phyloP scores from a whole-genome alignment of 2,797 vertebrate species.

The Gorsachius magnificus region DNA sequence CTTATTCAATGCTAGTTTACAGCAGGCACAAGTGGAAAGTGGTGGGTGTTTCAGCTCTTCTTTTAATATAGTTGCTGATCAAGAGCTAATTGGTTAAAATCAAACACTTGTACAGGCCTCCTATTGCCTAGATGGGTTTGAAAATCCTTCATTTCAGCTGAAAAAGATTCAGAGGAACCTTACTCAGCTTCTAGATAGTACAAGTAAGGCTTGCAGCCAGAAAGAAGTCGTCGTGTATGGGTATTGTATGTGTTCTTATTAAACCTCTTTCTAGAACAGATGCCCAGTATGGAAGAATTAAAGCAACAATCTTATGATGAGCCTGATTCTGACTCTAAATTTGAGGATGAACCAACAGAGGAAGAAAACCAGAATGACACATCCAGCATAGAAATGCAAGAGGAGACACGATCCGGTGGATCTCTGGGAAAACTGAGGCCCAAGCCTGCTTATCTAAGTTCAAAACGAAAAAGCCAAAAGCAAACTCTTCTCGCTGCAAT shows the following conservation, averaged over 20 bases:
- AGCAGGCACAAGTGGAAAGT: not conserved
- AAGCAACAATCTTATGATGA: not conserved
- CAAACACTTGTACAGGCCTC: not conserved
- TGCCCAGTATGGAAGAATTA: not conserved
- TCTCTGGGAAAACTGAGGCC: not conserved
- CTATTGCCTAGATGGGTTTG: not conserved
- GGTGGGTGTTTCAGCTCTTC: not conserved
- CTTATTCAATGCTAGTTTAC: not conserved
- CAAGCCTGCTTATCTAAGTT: slow-evolving; percentile 24
- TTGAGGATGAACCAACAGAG: not conserved
- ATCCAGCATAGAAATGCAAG: not conserved
- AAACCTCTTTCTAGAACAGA: slow-evolving; percentile 10
- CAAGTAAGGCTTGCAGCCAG: accelerated
- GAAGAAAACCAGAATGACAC: not conserved
- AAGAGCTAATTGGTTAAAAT: not conserved
- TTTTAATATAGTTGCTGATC: not conserved
- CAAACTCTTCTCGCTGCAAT: not conserved
- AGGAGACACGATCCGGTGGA: not conserved
- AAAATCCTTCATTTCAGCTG: not conserved
- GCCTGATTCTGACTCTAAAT: not conserved
- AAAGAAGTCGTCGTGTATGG: accelerated
- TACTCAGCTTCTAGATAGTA: not conserved
- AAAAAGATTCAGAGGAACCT: not conserved
- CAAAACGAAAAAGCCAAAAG: not conserved
- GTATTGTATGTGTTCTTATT: not conserved